These are phyloP conservation scores for Acronicta alni DNA, from an alignment of 2,888 invertebrate species.

Conservation along the genomic window DNA sequence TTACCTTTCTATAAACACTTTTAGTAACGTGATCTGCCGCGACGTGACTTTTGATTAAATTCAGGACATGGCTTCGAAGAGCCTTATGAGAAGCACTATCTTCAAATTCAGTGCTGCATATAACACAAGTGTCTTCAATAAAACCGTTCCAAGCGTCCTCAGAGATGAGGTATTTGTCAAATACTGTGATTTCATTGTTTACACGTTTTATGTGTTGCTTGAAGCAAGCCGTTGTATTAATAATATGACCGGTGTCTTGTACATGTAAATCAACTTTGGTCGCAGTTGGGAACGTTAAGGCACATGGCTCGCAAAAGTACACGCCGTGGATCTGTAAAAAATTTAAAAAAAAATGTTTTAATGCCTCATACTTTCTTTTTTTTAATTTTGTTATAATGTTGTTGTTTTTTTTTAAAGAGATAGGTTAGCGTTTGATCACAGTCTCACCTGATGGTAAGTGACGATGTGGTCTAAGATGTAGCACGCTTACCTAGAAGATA, in stretches of 20 bases:
- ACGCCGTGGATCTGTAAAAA: slow-evolving; percentile 29
- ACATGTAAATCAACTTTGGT: slow-evolving; percentile 38
- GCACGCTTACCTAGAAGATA: too few species aligned
- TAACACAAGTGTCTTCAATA: slow-evolving; percentile 37
- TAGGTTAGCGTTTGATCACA: too few species aligned
- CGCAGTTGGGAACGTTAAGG: slow-evolving; percentile 23
- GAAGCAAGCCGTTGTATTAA: neutral
- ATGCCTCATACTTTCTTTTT: too few species aligned
- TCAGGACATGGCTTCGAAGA: slow-evolving; percentile 23
- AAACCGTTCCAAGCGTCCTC: slow-evolving; percentile 47
- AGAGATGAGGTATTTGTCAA: slow-evolving; percentile 17
- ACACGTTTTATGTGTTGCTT: slow-evolving; percentile 12
- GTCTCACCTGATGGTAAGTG: too few species aligned
- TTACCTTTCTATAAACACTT: slow-evolving; percentile 42
- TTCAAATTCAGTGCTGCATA: slow-evolving; percentile 43
- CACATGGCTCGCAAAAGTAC: slow-evolving; percentile 50
- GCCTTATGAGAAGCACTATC: slow-evolving; percentile 18
- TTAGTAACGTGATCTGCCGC: neutral
- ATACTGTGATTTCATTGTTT: slow-evolving; percentile 18
- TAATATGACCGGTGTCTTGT: slow-evolving; percentile 18
- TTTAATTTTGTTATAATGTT: too few species aligned
- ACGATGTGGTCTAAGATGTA: too few species aligned
- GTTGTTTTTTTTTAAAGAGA: too few species aligned
- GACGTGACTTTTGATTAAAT: slow-evolving; percentile 34
- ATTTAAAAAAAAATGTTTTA: too few species aligned